Conservation (phyloP, 2,113 vertebrate genomes). For the Zosterops hypoxanthus region DNA sequence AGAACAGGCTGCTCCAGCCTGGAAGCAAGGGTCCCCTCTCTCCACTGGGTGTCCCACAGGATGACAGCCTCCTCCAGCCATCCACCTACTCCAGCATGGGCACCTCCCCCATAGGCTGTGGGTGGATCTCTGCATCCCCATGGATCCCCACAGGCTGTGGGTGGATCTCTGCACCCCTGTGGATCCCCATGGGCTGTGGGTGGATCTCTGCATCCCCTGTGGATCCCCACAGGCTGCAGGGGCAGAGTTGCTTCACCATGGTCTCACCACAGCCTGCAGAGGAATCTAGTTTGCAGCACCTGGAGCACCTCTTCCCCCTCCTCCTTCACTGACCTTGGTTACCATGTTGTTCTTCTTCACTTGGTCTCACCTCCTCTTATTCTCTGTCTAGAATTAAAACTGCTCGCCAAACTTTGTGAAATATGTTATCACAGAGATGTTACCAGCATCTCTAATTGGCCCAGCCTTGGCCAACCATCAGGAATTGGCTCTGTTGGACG, state of each 20-base stretch:
- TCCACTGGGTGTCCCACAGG: rapidly evolving
- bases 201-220: not conserved
- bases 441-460: not conserved
- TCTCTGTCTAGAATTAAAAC: not conserved
- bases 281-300: rapidly evolving
- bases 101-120: rapidly evolving
- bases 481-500: rapidly evolving
- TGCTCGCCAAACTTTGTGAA: rapidly evolving
- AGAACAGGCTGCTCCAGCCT: not conserved
- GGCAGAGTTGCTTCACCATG: not conserved
- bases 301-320: not conserved
- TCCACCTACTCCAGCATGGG: rapidly evolving
- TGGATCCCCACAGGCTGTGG: not conserved
- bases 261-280: rapidly evolving
- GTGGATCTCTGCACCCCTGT: not conserved
- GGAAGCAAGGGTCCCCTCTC: not conserved
- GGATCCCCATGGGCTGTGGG: not conserved
- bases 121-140: not conserved
- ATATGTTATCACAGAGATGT: rapidly evolving
- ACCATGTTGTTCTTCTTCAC: not conserved
- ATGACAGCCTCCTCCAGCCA: not conserved
- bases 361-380: not conserved
- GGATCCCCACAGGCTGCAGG: not conserved
- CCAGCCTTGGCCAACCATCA: too few relatives aligned
- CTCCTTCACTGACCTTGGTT: not conserved